Conservation (phyloP, 2,888 invertebrate species). For the Willowsia nigromaculata region DNA sequence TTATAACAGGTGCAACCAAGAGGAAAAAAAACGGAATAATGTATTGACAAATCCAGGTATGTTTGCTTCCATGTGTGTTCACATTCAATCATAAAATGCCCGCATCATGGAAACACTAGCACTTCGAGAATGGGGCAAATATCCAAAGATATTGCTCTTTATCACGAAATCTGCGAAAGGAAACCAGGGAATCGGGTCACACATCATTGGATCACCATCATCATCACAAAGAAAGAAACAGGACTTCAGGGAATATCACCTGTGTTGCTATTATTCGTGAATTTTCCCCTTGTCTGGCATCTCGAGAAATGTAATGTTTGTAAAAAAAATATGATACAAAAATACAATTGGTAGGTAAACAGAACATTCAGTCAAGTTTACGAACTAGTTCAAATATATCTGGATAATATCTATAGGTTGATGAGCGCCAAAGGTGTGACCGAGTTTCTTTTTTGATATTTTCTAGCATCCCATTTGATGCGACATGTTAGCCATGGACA, state of each 20-base stretch:
- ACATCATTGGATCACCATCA: neutral
- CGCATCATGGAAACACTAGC: neutral
- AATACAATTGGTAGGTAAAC: too few relatives aligned
- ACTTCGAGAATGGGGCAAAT: neutral
- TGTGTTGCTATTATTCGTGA: neutral
- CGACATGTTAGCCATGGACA: neutral
- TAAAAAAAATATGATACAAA: neutral
- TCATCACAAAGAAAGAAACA: neutral
- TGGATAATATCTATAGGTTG: neutral
- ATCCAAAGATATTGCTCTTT: slow-evolving; percentile 4
- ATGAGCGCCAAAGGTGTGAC: neutral
- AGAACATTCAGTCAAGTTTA: too few relatives aligned
- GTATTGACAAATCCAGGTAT: neutral
- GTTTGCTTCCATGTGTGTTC: neutral
- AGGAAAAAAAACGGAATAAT: neutral
- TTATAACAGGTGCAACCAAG: neutral
- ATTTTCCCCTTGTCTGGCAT: neutral
- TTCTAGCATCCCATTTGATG: too few relatives aligned
- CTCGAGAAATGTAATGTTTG: neutral
- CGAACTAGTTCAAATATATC: neutral
- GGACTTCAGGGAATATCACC: neutral
- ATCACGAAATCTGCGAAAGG: slow-evolving; percentile 44
- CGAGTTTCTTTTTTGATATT: neutral
- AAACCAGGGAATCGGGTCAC: slow-evolving; percentile 67
- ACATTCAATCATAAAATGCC: slow-evolving; percentile 30